Percentiles rank a stretch among this genome's conserved stretches.
phyloP scores from a whole-genome alignment of 2,113 vertebrate genomes.

The Numida meleagris region DNA sequence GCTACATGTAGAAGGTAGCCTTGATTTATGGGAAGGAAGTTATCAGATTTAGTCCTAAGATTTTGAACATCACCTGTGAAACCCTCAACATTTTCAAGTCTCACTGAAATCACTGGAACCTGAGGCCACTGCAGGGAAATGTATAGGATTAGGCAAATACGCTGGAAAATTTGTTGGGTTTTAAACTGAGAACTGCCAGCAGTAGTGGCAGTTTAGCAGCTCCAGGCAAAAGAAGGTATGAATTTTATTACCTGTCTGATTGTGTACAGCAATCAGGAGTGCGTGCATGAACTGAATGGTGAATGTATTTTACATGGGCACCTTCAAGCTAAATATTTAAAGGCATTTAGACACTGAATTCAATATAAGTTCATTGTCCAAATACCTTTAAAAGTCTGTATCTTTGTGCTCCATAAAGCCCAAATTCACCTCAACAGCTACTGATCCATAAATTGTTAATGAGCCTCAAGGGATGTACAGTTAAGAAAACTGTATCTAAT shows the following conservation, averaged over 20 bases:
- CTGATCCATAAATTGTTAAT: not conserved
- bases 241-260: not conserved
- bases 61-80: not conserved
- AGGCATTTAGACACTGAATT: not conserved
- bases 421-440: not conserved
- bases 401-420: not conserved
- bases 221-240: not conserved
- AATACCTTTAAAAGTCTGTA: not conserved
- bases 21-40: constrained; percentile 27
- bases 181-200: constrained; percentile 13
- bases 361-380: not conserved
- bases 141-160: not conserved
- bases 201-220: not conserved
- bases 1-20: not conserved
- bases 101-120: not conserved
- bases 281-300: not conserved
- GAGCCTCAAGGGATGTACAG: not conserved
- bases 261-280: not conserved
- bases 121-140: not conserved
- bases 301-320: not conserved
- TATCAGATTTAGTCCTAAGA: not conserved
- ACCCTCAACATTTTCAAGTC: not conserved
- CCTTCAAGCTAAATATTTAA: not conserved
- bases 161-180: not conserved
- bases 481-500: not conserved